These are phyloP conservation scores for Phasianus colchicus DNA, from an alignment of 2,113 vertebrate species.

Conservation along the genomic window DNA sequence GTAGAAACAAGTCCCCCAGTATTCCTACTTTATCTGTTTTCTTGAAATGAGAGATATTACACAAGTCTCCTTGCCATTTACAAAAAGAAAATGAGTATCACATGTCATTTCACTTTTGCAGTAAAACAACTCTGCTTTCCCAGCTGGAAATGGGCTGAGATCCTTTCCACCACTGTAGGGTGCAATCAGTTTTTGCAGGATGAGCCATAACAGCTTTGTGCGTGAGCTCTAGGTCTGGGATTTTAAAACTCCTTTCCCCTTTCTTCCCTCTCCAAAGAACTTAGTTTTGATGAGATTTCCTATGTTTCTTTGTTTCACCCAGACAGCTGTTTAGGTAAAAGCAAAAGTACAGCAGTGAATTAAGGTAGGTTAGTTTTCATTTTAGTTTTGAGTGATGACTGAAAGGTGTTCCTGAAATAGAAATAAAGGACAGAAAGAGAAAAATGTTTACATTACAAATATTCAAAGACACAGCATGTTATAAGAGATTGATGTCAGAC, in stretches of 20 bases:
- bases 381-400: background rate
- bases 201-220: background rate
- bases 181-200: background rate
- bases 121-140: background rate
- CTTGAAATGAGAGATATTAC: background rate
- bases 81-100: background rate
- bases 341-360: background rate
- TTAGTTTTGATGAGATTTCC: background rate
- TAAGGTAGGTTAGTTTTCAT: background rate
- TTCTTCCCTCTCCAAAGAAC: background rate
- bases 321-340: background rate
- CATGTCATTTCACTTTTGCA: background rate
- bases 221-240: background rate
- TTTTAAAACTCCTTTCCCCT: background rate
- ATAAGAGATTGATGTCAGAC: background rate
- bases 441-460: background rate
- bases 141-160: background rate
- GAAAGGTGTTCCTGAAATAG: background rate
- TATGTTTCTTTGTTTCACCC: background rate
- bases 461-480: background rate
- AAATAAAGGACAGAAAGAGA: background rate
- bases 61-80: background rate
- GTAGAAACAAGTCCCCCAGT: background rate
- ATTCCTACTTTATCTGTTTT: background rate
- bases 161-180: background rate